A percentile compares a stretch with the other conserved stretches of the same genome.
Evolutionary conservation across 2,113 vertebrate species (phyloP).

Genomic region (crab-eating macaque (Macaca fascicularis)): T2T-MFA8v1.1 NC_088391.1:6878501-6879000

Average conservation of each 20-base stretch:
- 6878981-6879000: neutral
- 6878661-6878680: neutral
- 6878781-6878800: neutral
- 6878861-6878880: constrained; percentile 77
- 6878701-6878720: neutral
- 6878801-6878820: neutral
- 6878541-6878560: neutral
- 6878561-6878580: neutral
- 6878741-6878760: neutral
- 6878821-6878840: constrained; percentile 76
- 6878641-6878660: neutral
- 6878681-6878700: neutral
- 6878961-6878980: neutral
- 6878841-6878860: constrained; percentile 77
- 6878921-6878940: constrained; percentile 64
- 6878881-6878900: constrained; percentile 72
- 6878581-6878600: neutral
- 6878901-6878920: constrained; percentile 69
- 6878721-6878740: neutral
- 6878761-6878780: neutral
- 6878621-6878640: fast-evolving
- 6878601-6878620: neutral
- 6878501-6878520: neutral
- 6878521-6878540: neutral
- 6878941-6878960: constrained; percentile 29